A percentile compares a stretch with the other conserved stretches of the same genome.
phyloP scores from a whole-genome alignment of 1,140 invertebrate genomes.

The Sminthurinus signatus region DNA sequence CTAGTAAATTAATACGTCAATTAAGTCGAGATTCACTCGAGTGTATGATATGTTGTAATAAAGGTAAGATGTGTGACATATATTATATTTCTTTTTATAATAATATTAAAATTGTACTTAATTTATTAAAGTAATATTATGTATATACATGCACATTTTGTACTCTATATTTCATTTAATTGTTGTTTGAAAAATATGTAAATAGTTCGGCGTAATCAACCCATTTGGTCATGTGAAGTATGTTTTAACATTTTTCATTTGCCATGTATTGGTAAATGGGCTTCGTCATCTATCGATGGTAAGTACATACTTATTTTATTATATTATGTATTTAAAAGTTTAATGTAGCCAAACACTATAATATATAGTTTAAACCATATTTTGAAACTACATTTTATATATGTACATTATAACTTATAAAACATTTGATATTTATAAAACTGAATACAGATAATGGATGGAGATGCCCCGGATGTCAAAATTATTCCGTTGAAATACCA shows the following conservation, averaged over 20 bases:
- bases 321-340: constrained; percentile 24
- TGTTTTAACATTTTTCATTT: constrained; percentile 90
- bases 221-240: constrained; percentile 81
- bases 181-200: too few species aligned
- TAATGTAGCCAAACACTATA: neutral
- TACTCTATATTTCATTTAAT: too few species aligned
- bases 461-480: constrained; percentile 89
- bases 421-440: neutral
- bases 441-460: constrained; percentile 60
- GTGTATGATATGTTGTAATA: constrained; percentile 92
- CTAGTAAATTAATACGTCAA: constrained; percentile 73
- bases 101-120: too few species aligned
- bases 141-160: too few species aligned
- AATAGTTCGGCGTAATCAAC: constrained; percentile 63
- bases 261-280: constrained; percentile 85
- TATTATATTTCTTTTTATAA: too few species aligned
- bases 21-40: constrained; percentile 69
- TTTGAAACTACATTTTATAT: constrained; percentile 7
- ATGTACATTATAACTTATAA: neutral
- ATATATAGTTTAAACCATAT: neutral
- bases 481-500: constrained; percentile 60
- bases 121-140: too few species aligned
- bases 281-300: constrained; percentile 64
- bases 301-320: constrained; percentile 39
- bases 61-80: too few species aligned